These are phyloP conservation scores for Cryptomyrus ogoouensis DNA, from an alignment of 2,113 vertebrate species.

Conservation along the genomic window DNA sequence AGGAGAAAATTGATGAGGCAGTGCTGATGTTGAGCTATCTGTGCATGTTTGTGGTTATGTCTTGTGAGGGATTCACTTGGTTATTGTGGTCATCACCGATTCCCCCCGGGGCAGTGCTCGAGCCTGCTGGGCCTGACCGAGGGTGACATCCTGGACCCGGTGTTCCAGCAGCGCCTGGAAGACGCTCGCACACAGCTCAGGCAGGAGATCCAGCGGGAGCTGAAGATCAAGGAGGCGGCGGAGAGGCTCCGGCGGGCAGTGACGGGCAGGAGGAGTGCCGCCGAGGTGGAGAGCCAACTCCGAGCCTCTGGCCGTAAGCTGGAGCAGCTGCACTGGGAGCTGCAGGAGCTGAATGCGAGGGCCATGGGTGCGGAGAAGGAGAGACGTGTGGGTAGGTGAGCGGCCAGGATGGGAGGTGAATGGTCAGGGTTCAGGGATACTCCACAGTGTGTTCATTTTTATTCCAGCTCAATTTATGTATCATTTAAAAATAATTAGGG, in stretches of 20 bases:
- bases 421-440: background rate
- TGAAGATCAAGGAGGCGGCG: slow-evolving; percentile 68
- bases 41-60: background rate
- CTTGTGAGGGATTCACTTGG: background rate
- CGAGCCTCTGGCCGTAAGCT: slow-evolving; percentile 58
- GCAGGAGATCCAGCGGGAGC: slow-evolving; percentile 65
- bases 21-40: background rate
- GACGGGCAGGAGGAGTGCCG: slow-evolving; percentile 56
- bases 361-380: slow-evolving; percentile 58
- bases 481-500: background rate
- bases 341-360: slow-evolving; percentile 64
- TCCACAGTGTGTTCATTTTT: background rate
- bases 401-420: background rate
- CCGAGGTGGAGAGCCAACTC: slow-evolving; percentile 61
- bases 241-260: slow-evolving; percentile 58
- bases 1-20: background rate
- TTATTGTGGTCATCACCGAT: background rate
- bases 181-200: slow-evolving; percentile 53
- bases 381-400: slow-evolving; percentile 36
- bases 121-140: slow-evolving; percentile 45
- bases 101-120: slow-evolving; percentile 31
- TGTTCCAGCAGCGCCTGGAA: slow-evolving; percentile 63
- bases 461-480: background rate
- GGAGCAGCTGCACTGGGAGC: slow-evolving; percentile 60
- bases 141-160: slow-evolving; percentile 62